Base-by-base conservation (phyloP, 2,113 vertebrate species). In the Amphiprion percula region DNA sequence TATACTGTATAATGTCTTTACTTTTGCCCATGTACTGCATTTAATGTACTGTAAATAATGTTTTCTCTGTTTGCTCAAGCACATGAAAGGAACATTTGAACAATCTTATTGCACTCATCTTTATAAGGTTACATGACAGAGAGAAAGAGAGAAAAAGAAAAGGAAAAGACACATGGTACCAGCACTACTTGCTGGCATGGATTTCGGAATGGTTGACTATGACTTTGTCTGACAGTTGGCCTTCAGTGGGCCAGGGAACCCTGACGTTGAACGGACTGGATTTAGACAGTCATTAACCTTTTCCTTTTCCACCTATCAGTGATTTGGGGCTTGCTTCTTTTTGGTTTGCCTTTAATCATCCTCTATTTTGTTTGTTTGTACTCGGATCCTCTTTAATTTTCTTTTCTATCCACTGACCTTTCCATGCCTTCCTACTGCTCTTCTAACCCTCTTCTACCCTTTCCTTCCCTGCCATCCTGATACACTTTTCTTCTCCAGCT, bases 401-500 rank as follows among this genome's bases (percentile, higher is more conserved):
- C 37, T 83, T 85, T 46, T 89, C 56, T 79, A 79, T 89, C 59
- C 77, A 77, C 87, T 86, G 66, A 28, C 69, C 77, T 91, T 83
- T 74, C 52, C 50, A 72, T 84, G 71, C 66, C 68, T 89, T 90
- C 68, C 84, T 88, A 66, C 82, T 91, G 69, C 85, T 90, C 87
- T 91, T 90, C 87, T 91, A 85, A 84, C 68, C 80, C 58, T 81
- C 46, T 87, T 87, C 69, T 84, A 68, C 90, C 84, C 71, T 85
- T 84, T 84, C 59, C 78, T 75, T 88, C 83, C 83, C 52, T 80
- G 63, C 84, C 73, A 78, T 85, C 82, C 80, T 17, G 50, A 88
- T 67, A 79, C 88, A 41, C 86, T 86, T 86, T 94, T 95, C 91
- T 62, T 95, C 95, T 97, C 95, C 96, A 99, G 98, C 98, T 95